phyloP scores from a whole-genome alignment of 1,140 invertebrate species.

The Psix sp. region DNA sequence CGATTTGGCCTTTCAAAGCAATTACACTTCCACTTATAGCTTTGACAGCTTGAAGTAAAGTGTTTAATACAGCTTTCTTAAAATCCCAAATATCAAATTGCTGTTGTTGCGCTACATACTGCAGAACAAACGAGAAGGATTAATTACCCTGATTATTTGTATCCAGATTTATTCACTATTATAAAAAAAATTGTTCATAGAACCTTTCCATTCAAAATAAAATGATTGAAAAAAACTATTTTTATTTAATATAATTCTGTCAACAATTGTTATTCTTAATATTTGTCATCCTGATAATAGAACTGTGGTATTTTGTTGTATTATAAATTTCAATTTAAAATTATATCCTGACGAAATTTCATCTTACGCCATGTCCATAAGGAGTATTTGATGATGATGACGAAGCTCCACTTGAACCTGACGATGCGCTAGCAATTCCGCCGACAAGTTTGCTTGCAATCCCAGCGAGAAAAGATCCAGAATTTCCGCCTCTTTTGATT shows the following conservation, averaged over 20 bases:
- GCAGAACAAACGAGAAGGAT: not conserved
- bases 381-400: slow-evolving; percentile 51
- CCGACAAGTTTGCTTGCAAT: slow-evolving; percentile 70
- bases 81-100: slow-evolving; percentile 84
- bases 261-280: no score
- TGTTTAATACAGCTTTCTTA: slow-evolving; percentile 88
- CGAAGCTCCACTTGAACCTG: slow-evolving; percentile 60
- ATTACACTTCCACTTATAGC: slow-evolving; percentile 90
- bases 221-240: no score
- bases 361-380: slow-evolving; percentile 56
- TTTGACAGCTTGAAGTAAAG: slow-evolving; percentile 88
- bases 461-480: slow-evolving; percentile 65
- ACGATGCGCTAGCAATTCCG: slow-evolving; percentile 67
- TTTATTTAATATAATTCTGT: no score
- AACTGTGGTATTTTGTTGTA: no score
- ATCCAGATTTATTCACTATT: no score
- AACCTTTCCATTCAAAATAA: no score
- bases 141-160: no score
- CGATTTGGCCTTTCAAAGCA: slow-evolving; percentile 88
- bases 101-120: slow-evolving; percentile 65
- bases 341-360: no score
- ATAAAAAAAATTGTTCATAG: no score
- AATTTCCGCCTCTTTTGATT: slow-evolving; percentile 59
- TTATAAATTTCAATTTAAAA: no score
- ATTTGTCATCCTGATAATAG: no score